Base-by-base conservation (phyloP, 2,888 invertebrate genomes). In the Ormyrus nitidulus region DNA sequence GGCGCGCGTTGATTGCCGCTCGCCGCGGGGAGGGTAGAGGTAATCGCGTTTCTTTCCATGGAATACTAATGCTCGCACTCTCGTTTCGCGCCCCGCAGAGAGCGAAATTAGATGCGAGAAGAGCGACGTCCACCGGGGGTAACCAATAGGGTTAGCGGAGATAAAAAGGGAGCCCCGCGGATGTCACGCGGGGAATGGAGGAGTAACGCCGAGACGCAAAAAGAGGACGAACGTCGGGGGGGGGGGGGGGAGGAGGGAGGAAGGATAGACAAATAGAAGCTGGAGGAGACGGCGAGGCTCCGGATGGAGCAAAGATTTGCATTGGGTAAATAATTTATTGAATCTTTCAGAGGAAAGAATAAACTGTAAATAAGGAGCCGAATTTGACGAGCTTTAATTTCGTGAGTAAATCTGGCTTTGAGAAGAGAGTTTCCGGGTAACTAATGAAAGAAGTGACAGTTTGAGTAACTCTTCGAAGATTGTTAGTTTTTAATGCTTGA, bases 21-120 rank as follows among this genome's bases (percentile, higher is more conserved):
- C 84, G 82, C 85, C 80, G 82, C 84, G 81, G 83, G 82, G 82
- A 81, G 82, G 83, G 84, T 83, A 83, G 84, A 85, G 84, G 84
- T 86, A 87, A 87, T 86, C 84, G 85, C 82, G 84, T 86, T 86
- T 85, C 84, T 84, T 85, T 84, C 83, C 64, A 80, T 79, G 84
- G 85, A 86, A 87, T 86, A 85, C 85, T 85, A 86, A 87, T 86
- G 84, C 83, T 73, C 73, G 53, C 68, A 61, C 75, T 53, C 72
- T 71, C 82, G 66, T 48, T 58, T 51, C 61, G 59, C 81, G 66
- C 80, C 84, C 84, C 72, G 83, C 81, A 74, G 85, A 72, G 85
- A 85, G 77, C 80, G 76, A 85, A 85, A 86, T 86, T 85, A 83
- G 82, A 85, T 84, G 83, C 8, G 77, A 8, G 54, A 46, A 58